Evolutionary conservation across 2,888 invertebrate species (phyloP).

Genomic region (Cepaea hortensis): DNA sequence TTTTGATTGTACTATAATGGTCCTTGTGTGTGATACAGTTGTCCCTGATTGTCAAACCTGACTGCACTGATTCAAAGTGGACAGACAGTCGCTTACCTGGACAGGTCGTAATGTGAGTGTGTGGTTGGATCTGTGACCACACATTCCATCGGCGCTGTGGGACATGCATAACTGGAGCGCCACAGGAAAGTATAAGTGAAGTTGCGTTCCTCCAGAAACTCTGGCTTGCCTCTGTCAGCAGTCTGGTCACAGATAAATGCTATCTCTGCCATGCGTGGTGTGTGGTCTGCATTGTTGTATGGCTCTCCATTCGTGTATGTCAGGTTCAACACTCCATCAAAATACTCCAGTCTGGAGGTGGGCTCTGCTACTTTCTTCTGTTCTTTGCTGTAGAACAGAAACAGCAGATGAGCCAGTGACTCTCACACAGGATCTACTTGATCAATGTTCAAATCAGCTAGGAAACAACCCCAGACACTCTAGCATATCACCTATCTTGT

Average conservation of each 20-base stretch:
- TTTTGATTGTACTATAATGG: no score
- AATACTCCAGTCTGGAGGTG: conserved; percentile 64
- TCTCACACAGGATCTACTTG: not conserved
- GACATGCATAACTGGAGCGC: conserved; percentile 69
- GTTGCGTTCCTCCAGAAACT: conserved; percentile 67
- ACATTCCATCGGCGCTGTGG: conserved; percentile 65
- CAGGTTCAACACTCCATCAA: conserved; percentile 73
- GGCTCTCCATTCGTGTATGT: conserved; percentile 70
- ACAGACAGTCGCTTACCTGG: conserved; percentile 56
- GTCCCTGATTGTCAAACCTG: no score
- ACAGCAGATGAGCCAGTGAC: not conserved
- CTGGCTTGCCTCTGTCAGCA: conserved; percentile 69
- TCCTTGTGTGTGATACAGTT: no score
- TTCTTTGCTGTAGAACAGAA: conserved; percentile 50
- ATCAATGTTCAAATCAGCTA: no score
- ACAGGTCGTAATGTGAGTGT: conserved; percentile 67
- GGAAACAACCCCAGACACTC: not conserved
- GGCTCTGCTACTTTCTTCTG: conserved; percentile 62
- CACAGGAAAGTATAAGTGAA: conserved; percentile 69
- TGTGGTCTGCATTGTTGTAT: conserved; percentile 61
- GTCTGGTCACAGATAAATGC: conserved; percentile 72
- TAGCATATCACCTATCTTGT: no score
- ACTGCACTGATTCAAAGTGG: not conserved
- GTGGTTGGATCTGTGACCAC: conserved; percentile 57
- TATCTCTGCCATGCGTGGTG: conserved; percentile 69